Base-by-base conservation (phyloP, 2,113 vertebrate genomes). In the Eptatretus burgeri region DNA sequence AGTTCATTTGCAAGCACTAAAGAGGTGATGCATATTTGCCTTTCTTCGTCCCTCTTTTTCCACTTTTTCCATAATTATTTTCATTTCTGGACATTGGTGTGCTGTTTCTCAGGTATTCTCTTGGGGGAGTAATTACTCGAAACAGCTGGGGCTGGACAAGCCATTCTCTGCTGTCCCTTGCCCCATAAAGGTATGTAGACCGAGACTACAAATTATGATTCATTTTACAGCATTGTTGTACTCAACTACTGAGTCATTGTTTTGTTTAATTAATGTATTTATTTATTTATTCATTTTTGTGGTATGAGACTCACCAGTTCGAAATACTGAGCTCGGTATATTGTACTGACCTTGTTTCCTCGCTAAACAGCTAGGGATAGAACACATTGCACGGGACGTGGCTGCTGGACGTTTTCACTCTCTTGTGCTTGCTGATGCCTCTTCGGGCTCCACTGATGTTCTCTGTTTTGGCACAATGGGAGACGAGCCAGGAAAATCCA, bases 81-180 rank as follows among this genome's bases (percentile, higher is more conserved):
- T 41, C 27, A 41, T 41, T 41, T 41, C 27, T 41, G 27, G 27
- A 41, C 27, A 41, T 41, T 7, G 27, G 27, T 41, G 27, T 41
- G 27, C 27, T 41, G 27, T 41, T 41, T 41, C 27, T 41, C 68
- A 96, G 91, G 80, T 95, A 51, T 94, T 81, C 68, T 84, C 89
- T 1, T 98, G 91, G 91, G 91, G 91, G 66, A 81, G 77, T 64
- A 95, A 94, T 73, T 69, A 69, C 64, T 82, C 72, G 49, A 85
- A 89, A 60, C 91, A 98, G 66, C 81, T 95, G 13, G 85, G 85
- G 64, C 86, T 93, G 72, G 77, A 76, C 64, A 82, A 78, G 67
- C 77, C 79, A 16, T 83, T 86, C 67, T 86, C 80, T 69, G 84
- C 82, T 0, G 67, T 96, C 65, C 89, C 91, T 67, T 82, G 83